Evolutionary conservation across 2,888 invertebrate genomes (phyloP).

Genomic region (Lacanobia wlatinum): DNA sequence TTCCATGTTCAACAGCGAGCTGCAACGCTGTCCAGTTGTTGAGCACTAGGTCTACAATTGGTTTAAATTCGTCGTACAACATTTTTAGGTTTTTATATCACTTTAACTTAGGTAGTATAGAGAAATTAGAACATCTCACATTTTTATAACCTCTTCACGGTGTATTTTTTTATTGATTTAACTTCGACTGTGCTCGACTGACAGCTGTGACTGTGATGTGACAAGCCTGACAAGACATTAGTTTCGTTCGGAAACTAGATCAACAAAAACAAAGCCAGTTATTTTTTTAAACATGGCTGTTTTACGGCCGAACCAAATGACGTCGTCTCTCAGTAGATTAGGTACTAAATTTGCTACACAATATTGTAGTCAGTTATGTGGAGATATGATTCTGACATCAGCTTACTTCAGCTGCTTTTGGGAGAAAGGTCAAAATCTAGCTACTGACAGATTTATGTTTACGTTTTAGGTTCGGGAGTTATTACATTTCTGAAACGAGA

Average conservation of each 20-base stretch:
- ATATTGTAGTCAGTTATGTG: too few species aligned
- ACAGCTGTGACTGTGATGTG: slow-evolving; percentile 17
- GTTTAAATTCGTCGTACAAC: slow-evolving; percentile 90
- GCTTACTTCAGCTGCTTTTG: too few species aligned
- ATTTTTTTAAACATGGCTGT: too few species aligned
- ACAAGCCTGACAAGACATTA: neutral
- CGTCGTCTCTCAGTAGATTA: too few species aligned
- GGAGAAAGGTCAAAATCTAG: too few species aligned
- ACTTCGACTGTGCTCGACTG: too few species aligned
- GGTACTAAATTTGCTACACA: too few species aligned
- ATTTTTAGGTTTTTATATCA: slow-evolving; percentile 66
- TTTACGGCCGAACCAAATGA: too few species aligned
- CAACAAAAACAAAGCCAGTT: neutral
- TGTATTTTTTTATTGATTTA: slow-evolving; percentile 38
- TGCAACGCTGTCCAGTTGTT: slow-evolving; percentile 94
- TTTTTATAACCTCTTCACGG: slow-evolving; percentile 72
- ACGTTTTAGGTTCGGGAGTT: too few species aligned
- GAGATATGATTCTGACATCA: too few species aligned
- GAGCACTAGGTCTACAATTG: slow-evolving; percentile 92
- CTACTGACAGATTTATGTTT: too few species aligned
- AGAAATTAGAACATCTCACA: slow-evolving; percentile 58
- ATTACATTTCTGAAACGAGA: too few species aligned
- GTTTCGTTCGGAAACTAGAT: slow-evolving; percentile 17
- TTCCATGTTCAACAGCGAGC: slow-evolving; percentile 94
- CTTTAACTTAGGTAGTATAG: slow-evolving; percentile 28